Percentiles rank a stretch among this genome's conserved stretches.
These are phyloP conservation scores for Drosophila simulans DNA, from an alignment of 1,140 invertebrate species.

Conservation along the genomic window DNA sequence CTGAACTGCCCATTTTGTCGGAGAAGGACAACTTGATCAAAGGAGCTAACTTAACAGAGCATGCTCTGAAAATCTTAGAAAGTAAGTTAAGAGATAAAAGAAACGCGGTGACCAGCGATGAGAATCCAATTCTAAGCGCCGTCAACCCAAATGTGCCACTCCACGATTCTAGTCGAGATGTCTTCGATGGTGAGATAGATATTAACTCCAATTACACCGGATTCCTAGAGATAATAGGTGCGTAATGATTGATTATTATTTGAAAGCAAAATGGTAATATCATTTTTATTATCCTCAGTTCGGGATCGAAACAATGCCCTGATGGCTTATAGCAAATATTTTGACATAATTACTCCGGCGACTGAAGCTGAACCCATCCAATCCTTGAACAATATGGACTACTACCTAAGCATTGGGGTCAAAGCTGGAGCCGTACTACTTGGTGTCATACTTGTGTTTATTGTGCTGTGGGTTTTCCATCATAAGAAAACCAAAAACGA, in stretches of 20 bases:
- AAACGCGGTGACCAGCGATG: slow-evolving; percentile 42
- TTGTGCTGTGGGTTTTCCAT: slow-evolving; percentile 89
- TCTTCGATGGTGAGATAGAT: slow-evolving; percentile 90
- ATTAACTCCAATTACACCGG: slow-evolving; percentile 91
- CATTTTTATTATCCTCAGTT: slow-evolving; percentile 36
- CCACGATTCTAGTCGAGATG: slow-evolving; percentile 55
- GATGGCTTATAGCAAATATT: slow-evolving; percentile 87
- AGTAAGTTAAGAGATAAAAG: slow-evolving; percentile 66
- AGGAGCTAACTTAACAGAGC: slow-evolving; percentile 69
- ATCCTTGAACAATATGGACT: slow-evolving; percentile 56
- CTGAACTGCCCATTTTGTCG: slow-evolving; percentile 14
- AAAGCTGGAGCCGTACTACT: slow-evolving; percentile 88
- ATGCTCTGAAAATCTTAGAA: slow-evolving; percentile 72
- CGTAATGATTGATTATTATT: background rate
- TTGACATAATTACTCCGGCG: slow-evolving; percentile 85
- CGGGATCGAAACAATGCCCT: slow-evolving; percentile 74
- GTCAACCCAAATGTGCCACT: slow-evolving; percentile 25
- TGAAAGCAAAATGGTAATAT: background rate
- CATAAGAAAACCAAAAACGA: slow-evolving; percentile 89
- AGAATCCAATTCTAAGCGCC: slow-evolving; percentile 21
- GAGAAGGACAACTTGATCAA: slow-evolving; percentile 67
- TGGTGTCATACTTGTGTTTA: slow-evolving; percentile 87
- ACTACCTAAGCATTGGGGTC: slow-evolving; percentile 84
- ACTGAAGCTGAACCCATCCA: slow-evolving; percentile 64
- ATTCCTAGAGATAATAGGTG: slow-evolving; percentile 92